A percentile compares a stretch with the other conserved stretches of the same genome.
Evolutionary conservation across 2,113 vertebrate genomes (phyloP).

Genomic region (Bujurquina vittata): DNA sequence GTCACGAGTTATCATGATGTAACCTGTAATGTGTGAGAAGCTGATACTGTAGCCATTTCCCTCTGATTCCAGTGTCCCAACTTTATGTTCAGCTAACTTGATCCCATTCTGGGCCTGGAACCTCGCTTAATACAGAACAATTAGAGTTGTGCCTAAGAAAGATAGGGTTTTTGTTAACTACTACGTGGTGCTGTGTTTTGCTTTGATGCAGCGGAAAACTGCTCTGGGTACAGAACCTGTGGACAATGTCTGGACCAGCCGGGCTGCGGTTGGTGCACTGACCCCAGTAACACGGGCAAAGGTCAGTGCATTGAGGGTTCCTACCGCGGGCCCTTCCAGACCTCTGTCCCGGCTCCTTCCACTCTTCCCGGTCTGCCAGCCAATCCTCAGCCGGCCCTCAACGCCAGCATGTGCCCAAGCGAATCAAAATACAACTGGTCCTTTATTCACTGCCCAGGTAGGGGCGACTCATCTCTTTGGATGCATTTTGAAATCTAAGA

Average conservation of each 20-base stretch:
- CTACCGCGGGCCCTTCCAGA: slow-evolving; percentile 88
- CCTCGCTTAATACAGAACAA: too few species aligned
- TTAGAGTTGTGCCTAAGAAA: too few species aligned
- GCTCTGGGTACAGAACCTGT: slow-evolving; percentile 94
- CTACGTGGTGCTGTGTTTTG: neutral
- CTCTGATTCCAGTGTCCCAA: neutral
- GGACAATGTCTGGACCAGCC: slow-evolving; percentile 94
- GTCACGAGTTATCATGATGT: neutral
- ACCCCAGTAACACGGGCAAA: slow-evolving; percentile 93
- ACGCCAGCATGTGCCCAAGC: slow-evolving; percentile 87
- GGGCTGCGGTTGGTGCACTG: slow-evolving; percentile 96
- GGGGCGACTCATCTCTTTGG: neutral
- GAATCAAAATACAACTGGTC: slow-evolving; percentile 93
- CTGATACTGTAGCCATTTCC: neutral
- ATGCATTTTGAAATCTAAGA: neutral
- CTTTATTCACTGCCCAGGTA: slow-evolving; percentile 97
- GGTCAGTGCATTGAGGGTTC: slow-evolving; percentile 95
- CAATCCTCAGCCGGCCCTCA: slow-evolving; percentile 85
- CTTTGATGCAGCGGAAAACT: slow-evolving; percentile 89
- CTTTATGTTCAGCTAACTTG: neutral
- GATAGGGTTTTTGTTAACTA: neutral
- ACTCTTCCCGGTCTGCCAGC: slow-evolving; percentile 84
- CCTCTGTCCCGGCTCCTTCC: slow-evolving; percentile 78
- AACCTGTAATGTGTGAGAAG: neutral
- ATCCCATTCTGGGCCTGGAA: too few species aligned